Base-by-base conservation (phyloP, 2,888 invertebrate species). In the Philonicus albiceps region DNA sequence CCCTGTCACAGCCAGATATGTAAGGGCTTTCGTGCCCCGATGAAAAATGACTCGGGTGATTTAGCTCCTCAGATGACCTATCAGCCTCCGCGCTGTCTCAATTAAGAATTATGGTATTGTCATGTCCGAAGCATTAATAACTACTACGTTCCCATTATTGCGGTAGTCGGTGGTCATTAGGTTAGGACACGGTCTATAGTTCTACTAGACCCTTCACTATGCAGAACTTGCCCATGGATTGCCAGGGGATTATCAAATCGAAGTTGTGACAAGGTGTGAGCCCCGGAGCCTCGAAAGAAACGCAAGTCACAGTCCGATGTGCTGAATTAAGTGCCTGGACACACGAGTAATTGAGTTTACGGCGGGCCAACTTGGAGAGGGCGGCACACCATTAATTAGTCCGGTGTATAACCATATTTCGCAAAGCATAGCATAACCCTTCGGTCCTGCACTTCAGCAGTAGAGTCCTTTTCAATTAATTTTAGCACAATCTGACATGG, bases 101-200 rank as follows among this genome's bases (percentile, higher is more conserved):
- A 55, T 64, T 64, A 83, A 55, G 64, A 83, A 83, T 83, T 83
- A 83, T 64, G 64, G 81, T 64, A 64, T 83, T 83, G 81, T 83
- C 81, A 83, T 49, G 81, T 83, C 64, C 55, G n/a, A 34, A 34
- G n/a, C 64, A 83, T 83, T 83, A 83, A 83, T 83, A 83, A 83
- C 43, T 19, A 11, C 22, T 75, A 34, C 37, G 7, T 75, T 31
- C 37, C 37, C 37, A 37, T 75, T 75, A 31, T 31, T 75, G 37
- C n/a, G 34, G 11, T 31, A 34, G 34, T 4, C 75, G 34, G 11
- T 27, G 19, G 22, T 11, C 64, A 64, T 64, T 64, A 64, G 64
- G 19, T 27, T 8, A 2, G 11, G 11, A 64, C 64, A 11, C 64
- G 27, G 3, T 27, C 64, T 7, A 64, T 64, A 27, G 64, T 64